These are phyloP conservation scores for Cassiopea xamachana DNA, from an alignment of 30 jellyfish, hydroid and myxozoan species.

Conservation along the genomic window DNA sequence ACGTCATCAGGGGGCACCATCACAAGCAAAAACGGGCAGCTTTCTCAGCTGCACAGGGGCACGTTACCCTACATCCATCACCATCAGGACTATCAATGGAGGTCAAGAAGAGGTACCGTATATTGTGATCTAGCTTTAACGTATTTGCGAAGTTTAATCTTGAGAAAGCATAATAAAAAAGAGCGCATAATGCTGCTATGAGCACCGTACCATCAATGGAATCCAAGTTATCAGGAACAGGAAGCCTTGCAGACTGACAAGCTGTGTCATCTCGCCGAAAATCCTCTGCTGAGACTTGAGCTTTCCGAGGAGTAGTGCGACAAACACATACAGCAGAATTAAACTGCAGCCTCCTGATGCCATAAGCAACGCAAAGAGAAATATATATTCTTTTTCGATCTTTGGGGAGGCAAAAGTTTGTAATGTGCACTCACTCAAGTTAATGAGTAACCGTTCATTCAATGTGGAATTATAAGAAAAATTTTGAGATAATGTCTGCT, in stretches of 20 bases:
- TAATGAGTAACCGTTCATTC: background rate
- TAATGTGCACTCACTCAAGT: constrained; percentile 27
- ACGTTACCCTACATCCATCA: too few relatives aligned
- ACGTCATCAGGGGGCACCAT: too few relatives aligned
- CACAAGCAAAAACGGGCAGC: too few relatives aligned
- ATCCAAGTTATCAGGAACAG: constrained; percentile 67
- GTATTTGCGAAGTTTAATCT: too few relatives aligned
- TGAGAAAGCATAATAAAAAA: too few relatives aligned
- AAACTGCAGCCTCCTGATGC: constrained; percentile 71
- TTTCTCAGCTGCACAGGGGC: too few relatives aligned
- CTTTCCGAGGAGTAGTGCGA: constrained; percentile 35
- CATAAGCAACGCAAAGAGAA: constrained; percentile 54
- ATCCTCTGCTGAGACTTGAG: constrained; percentile 46
- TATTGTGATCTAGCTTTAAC: too few relatives aligned
- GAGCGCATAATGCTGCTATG: too few relatives aligned
- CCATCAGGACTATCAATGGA: too few relatives aligned
- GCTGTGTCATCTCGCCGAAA: constrained; percentile 55
- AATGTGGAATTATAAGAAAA: background rate
- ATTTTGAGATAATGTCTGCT: background rate
- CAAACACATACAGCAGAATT: constrained; percentile 32
- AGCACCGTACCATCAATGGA: constrained; percentile 52
- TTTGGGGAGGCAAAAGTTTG: constrained; percentile 65
- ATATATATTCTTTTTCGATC: constrained; percentile 60
- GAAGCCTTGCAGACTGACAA: constrained; percentile 62
- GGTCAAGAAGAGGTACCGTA: too few relatives aligned